Evolutionary conservation across 1,140 invertebrate species (phyloP).

Genomic region (Stenopsyche tienmushanensis): DNA sequence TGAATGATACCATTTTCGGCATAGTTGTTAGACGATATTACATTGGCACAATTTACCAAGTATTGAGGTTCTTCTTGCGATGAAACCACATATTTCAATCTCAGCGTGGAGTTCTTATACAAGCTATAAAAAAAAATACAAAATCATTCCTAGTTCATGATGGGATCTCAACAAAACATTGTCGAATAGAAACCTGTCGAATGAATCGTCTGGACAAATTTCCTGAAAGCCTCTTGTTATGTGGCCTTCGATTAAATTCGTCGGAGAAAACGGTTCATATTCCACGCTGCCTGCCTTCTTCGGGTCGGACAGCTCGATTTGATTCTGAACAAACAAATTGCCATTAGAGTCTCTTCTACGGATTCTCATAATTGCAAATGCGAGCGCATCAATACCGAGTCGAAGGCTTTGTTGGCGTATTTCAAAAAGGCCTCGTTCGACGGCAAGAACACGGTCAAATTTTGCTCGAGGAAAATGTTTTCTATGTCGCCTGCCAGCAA

Average conservation of each 20-base stretch:
- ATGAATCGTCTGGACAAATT: conserved; percentile 12
- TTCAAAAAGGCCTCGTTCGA: conserved; percentile 29
- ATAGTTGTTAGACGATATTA: conserved; percentile 14
- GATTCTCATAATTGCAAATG: too few relatives aligned
- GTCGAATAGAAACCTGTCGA: conserved; percentile 5
- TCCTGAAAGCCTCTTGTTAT: conserved; percentile 20
- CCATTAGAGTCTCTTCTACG: too few relatives aligned
- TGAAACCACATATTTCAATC: neutral
- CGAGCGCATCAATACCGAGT: too few relatives aligned
- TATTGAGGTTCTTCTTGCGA: neutral
- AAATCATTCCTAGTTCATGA: too few relatives aligned
- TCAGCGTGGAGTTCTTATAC: conserved; percentile 13
- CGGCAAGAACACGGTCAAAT: conserved; percentile 33
- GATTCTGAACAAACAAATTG: too few relatives aligned
- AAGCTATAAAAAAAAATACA: conserved; percentile 28
- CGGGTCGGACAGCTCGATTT: neutral
- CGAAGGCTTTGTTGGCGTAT: too few relatives aligned
- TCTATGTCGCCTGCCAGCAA: conserved; percentile 5
- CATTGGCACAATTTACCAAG: conserved; percentile 31
- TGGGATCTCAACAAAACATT: too few relatives aligned
- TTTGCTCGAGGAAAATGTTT: conserved; percentile 13
- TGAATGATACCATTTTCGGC: conserved; percentile 29
- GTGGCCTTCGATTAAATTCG: conserved; percentile 1
- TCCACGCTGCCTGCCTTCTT: neutral
- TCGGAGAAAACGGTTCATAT: too few relatives aligned